Evolutionary conservation across 2,888 invertebrate genomes (phyloP).

Genomic region (Trissolcus brochymenae): DNA sequence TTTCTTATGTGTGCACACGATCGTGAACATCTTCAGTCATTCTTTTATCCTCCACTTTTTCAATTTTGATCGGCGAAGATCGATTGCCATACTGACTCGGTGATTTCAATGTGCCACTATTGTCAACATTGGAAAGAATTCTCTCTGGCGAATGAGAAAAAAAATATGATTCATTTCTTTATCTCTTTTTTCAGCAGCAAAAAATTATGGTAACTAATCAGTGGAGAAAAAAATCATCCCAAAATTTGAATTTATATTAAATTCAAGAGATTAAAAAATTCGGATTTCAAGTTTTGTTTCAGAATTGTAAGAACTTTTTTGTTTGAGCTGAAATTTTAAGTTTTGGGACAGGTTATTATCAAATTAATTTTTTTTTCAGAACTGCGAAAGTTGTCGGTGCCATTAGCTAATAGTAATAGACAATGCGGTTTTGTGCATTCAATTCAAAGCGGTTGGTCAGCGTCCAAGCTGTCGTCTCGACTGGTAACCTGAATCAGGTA

Average conservation of each 20-base stretch:
- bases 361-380: too few species aligned
- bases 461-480: conserved; percentile 52
- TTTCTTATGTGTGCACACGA: conserved; percentile 65
- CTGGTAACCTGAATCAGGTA: conserved; percentile 53
- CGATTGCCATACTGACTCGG: conserved; percentile 40
- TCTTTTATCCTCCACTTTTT: conserved; percentile 23
- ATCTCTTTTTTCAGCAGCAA: neutral
- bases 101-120: conserved; percentile 21
- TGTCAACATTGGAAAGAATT: conserved; percentile 20
- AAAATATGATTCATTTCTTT: conserved; percentile 9
- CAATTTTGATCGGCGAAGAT: conserved; percentile 54
- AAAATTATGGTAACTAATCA: too few species aligned
- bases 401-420: conserved; percentile 46
- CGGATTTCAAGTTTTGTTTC: too few species aligned
- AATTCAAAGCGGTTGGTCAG: conserved; percentile 50
- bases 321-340: too few species aligned
- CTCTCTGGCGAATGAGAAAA: conserved; percentile 31
- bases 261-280: too few species aligned
- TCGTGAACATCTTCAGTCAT: conserved; percentile 53
- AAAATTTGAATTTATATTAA: too few species aligned
- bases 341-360: too few species aligned
- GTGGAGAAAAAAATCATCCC: too few species aligned
- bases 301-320: too few species aligned
- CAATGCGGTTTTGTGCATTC: conserved; percentile 44
- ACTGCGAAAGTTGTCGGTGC: neutral